Evolutionary conservation across 2,113 vertebrate species (phyloP), one percentile per base, ranked within the genome.

Genomic region (Toxotes chatareus): DNA sequence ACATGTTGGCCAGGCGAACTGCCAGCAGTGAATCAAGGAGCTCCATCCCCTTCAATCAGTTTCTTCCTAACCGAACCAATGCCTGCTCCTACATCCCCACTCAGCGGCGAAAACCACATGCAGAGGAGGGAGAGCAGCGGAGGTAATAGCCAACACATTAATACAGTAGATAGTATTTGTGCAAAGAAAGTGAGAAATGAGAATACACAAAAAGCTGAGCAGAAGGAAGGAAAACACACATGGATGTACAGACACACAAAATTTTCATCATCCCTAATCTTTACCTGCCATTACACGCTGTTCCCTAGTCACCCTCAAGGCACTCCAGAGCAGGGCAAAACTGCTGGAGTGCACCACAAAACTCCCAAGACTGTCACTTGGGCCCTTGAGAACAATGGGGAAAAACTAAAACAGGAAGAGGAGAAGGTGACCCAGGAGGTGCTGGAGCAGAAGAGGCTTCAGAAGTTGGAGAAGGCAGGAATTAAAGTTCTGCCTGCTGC

Each of bases 1-100:
- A 99, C 92, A 99, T 99, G 98, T 95, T 97, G 82, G 96, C 98
- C 0, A 94, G 98, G 66, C 92, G 98, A 85, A 96, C 96, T 7
- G 97, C 97, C 79, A 96, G 95, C 0, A 95, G 95, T 49, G 97
- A 99, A 86, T 95, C 96, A 7, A 96, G 97, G 79, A 95, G 94
- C 92, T 95, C 95, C 84, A 91, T 98, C 92, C 97, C 97, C 89
- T 99, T 99, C 84, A 99, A 99, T 93, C 98, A 99, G 94, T 99
- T 99, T 92, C 97, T 99, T 86, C 98, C 98, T 0, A 99, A 99
- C 93, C 97, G 98, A 81, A 95, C 93, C 87, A 99, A 99, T 84
- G 96, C 97, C 94, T 96, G 95, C 23, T 94, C 95, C 84, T 99
- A 97, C 8, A 76, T 98, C 82, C 97, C 97, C 0, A 92, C 96